Base-by-base conservation (phyloP, 2,797 vertebrate species). In the Heteromormyrus szaboi region DNA sequence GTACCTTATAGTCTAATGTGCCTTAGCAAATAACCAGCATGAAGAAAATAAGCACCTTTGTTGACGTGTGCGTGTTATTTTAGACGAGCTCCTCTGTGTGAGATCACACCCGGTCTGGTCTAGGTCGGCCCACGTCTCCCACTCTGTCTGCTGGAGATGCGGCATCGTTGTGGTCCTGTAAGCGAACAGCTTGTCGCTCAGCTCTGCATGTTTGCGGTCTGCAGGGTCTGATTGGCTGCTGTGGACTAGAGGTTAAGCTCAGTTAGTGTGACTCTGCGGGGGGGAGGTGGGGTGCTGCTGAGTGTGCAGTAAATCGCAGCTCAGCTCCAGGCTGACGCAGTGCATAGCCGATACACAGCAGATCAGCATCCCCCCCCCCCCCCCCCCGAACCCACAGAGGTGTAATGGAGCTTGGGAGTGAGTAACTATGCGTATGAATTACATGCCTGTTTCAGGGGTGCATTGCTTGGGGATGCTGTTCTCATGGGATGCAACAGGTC, bases 341-440 rank as follows among this genome's bases (percentile, higher is more conserved):
- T n/a, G 6, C n/a, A 4, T 25, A n/a, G 54, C 41, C 1, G 6
- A 79, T 68, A 83, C 50, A 22, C 29, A 14, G 9, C 51, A 51
- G 25, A n/a, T 17, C 33, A 88, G 65, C 25, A 12, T 3, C 54
- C 37, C 37, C 37, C 29, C 29, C 29, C 11, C 14, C 37, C 5
- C 44, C 4, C 17, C 17, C 62, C 62, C 8, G 1, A 1, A 2
- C 11, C 25, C 8, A 19, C 14, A 33, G 79, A 53, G 88, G 56
- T 3, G 25, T 51, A 50, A 1, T 54, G 33, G 56, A 8, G 44
- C 14, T 25, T 46, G 59, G 22, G 8, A 29, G 1, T 33, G 54
- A 85, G 25, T 89, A 85, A 85, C 85, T 41, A 48, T 44, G 1
- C 17, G 0, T 84, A n/a, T 88, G 46, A 88, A n/a, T 88, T 50